These are phyloP conservation scores for Diadegma fenestrale DNA, from an alignment of 2,888 invertebrate genomes.

Conservation along the genomic window DNA sequence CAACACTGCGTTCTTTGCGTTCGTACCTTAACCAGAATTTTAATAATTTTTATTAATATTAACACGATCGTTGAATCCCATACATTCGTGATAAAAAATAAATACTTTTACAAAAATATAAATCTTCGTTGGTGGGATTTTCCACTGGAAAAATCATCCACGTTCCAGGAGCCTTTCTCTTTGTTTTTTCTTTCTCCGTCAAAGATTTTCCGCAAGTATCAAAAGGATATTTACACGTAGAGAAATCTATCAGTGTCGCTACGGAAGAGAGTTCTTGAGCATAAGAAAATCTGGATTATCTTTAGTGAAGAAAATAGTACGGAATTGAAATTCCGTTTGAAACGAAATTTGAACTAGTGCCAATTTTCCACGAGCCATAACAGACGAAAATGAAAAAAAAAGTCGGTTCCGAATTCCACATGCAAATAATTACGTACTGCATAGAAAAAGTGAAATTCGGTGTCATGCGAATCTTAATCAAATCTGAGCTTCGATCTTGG, in stretches of 20 bases:
- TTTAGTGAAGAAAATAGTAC: neutral
- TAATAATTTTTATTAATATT: slow-evolving; percentile 50
- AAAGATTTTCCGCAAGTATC: slow-evolving; percentile 24
- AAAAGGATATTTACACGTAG: slow-evolving; percentile 46
- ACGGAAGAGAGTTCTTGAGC: neutral
- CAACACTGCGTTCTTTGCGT: slow-evolving; percentile 14
- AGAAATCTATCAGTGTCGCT: neutral
- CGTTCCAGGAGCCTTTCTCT: slow-evolving; percentile 14
- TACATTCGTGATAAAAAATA: slow-evolving; percentile 75
- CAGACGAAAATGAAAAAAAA: neutral
- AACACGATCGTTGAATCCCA: slow-evolving; percentile 41
- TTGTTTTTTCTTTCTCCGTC: neutral
- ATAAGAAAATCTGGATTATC: slow-evolving; percentile 1
- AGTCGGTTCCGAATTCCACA: neutral
- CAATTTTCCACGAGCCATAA: neutral
- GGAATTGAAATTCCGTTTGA: slow-evolving; percentile 28
- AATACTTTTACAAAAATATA: slow-evolving; percentile 83
- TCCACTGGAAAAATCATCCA: slow-evolving; percentile 56
- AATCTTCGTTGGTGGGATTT: slow-evolving; percentile 69
- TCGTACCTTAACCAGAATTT: slow-evolving; percentile 54
- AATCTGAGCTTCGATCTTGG: neutral
- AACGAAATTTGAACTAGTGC: neutral
- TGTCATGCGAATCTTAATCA: neutral
- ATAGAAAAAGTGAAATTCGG: neutral
- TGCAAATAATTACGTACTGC: slow-evolving; percentile 16